Base-by-base conservation (phyloP, 2,113 vertebrate genomes). In the Plestiodon gilberti region DNA sequence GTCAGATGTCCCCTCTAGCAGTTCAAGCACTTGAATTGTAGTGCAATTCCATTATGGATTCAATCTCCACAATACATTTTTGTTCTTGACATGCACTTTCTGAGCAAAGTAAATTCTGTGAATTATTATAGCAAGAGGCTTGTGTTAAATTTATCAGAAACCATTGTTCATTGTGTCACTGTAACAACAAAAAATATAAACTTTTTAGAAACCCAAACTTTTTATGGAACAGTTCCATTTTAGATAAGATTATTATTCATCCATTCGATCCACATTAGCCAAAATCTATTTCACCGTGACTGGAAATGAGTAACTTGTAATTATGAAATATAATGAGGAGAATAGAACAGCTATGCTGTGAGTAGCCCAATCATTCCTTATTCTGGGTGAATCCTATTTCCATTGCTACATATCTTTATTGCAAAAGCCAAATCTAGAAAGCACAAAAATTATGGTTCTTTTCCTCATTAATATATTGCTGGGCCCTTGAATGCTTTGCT, bases 271-370 rank as follows among this genome's bases (percentile, higher is more conserved):
- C 0, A 87, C 14, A 79, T 78, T 61, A 78, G 85, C 77, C 80
- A 61, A 33, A 30, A 87, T 59, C 23, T 89, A 20, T 3, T 82
- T 7, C 35, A 2, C 48, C 88, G 40, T 77, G 90, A 89, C 23
- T 62, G 59, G 69, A 92, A 87, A 1, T n/a, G 3, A 75, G 81
- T 13, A 85, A 5, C 17, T 43, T 85, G 30, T 86, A 76, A 90
- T 82, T 93, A 74, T 64, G 88, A 78, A 85, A 59, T 81, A 78
- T 90, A 88, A 80, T 69, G 55, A 91, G 1, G 23, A 83, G 25
- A 79, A 92, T 92, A 93, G 1, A 64, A 69, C 82, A 89, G 67
- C 20, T 57, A 1, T 71, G n/a, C 64, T 86, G 48, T 0, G 64
- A 73, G 59, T 61, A 75, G 80, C 89, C 83, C 43, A 90, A 87